phyloP scores from a whole-genome alignment of 2,113 vertebrate genomes.

The Charadrius vociferus region DNA sequence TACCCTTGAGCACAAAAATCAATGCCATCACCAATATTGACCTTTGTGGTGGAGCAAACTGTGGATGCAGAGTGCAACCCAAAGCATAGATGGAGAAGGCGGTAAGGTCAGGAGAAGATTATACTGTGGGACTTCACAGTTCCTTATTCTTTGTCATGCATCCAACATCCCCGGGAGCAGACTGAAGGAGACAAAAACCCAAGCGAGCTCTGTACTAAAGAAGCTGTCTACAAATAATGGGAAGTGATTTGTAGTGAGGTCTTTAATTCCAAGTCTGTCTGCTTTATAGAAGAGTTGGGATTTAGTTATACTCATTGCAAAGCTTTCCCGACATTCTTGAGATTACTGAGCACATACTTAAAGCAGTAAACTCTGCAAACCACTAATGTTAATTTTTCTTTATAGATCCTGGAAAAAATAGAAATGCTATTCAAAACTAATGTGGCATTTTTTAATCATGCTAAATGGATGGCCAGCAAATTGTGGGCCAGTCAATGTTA shows the following conservation, averaged over 20 bases:
- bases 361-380: background rate
- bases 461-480: background rate
- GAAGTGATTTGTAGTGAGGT: background rate
- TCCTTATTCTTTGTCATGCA: background rate
- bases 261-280: background rate
- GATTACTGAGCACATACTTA: background rate
- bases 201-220: background rate
- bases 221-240: background rate
- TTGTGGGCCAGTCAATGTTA: background rate
- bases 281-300: background rate
- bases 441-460: background rate
- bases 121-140: background rate
- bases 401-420: background rate
- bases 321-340: background rate
- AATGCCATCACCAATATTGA: background rate
- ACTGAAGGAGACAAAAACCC: background rate
- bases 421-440: background rate
- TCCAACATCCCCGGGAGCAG: background rate
- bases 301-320: conserved; percentile 19
- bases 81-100: background rate
- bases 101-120: background rate
- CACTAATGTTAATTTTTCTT: background rate
- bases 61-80: background rate
- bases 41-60: background rate
- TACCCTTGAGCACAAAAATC: background rate